phyloP scores from a whole-genome alignment of 2,888 invertebrate species.

The Ernsta delagoae region DNA sequence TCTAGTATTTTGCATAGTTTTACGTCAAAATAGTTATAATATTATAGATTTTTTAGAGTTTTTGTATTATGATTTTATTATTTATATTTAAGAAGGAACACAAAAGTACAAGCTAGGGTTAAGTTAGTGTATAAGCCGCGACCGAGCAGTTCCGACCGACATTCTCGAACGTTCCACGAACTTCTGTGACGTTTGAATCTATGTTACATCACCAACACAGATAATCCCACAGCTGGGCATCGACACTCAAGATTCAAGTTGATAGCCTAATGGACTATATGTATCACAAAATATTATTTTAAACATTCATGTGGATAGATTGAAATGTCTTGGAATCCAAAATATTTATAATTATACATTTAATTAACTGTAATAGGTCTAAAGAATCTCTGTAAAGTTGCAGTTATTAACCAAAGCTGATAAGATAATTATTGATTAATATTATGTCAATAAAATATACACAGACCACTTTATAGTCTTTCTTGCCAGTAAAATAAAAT shows the following conservation, averaged over 20 bases:
- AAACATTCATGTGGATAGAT: slow-evolving; percentile 16
- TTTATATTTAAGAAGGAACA: slow-evolving; percentile 51
- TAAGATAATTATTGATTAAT: too few relatives aligned
- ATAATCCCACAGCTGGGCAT: neutral
- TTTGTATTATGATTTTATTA: slow-evolving; percentile 36
- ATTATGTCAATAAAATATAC: too few relatives aligned
- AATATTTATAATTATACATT: slow-evolving; percentile 10
- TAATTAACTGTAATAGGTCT: slow-evolving; percentile 21
- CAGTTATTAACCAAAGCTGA: slow-evolving; percentile 45
- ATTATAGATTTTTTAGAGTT: neutral
- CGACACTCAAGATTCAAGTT: too few relatives aligned
- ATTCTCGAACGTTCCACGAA: slow-evolving; percentile 59
- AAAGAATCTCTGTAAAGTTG: slow-evolving; percentile 46
- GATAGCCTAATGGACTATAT: neutral
- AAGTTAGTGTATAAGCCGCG: slow-evolving; percentile 31
- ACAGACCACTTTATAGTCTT: too few relatives aligned
- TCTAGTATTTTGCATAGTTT: slow-evolving; percentile 13
- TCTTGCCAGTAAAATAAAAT: too few relatives aligned
- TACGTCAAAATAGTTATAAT: slow-evolving; percentile 17
- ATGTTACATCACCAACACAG: neutral
- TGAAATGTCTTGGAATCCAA: slow-evolving; percentile 24
- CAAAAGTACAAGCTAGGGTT: slow-evolving; percentile 75
- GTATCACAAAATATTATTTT: neutral
- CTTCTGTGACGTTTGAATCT: slow-evolving; percentile 38
- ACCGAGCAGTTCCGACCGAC: slow-evolving; percentile 55